Conservation (phyloP, 2,113 vertebrate genomes). For the Excalfactoria chinensis region DNA sequence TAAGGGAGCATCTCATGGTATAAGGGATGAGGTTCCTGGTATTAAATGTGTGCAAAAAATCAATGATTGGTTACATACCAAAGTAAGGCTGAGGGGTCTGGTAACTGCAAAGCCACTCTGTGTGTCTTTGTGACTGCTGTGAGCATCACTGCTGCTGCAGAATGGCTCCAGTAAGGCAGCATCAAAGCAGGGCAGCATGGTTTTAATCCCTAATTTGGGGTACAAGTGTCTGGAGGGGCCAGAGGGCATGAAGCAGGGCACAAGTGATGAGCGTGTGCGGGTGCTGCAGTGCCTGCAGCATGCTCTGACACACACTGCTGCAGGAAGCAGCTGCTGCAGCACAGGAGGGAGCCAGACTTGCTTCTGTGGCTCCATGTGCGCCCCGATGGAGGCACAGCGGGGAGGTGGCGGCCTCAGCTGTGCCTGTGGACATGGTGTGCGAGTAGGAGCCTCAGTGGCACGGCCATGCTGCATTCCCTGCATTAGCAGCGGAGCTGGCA, state of each 20-base stretch:
- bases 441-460: neutral
- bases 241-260: neutral
- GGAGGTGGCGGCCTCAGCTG: neutral
- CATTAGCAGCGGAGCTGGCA: neutral
- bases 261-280: neutral
- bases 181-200: neutral
- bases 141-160: neutral
- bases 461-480: fast-evolving
- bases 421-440: neutral
- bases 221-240: neutral
- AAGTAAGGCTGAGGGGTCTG: neutral
- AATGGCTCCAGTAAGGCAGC: neutral
- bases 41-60: fast-evolving
- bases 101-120: neutral
- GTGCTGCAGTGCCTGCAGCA: constrained; percentile 26
- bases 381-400: neutral
- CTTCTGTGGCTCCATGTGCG: neutral
- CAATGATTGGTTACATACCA: neutral
- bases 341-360: neutral
- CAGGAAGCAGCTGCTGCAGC: neutral
- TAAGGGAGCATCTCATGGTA: neutral
- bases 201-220: too few species aligned
- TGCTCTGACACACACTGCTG: neutral
- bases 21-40: fast-evolving
- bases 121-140: neutral